Base-by-base conservation (phyloP, 2,113 vertebrate species). In the Cyanoliseus patagonus region DNA sequence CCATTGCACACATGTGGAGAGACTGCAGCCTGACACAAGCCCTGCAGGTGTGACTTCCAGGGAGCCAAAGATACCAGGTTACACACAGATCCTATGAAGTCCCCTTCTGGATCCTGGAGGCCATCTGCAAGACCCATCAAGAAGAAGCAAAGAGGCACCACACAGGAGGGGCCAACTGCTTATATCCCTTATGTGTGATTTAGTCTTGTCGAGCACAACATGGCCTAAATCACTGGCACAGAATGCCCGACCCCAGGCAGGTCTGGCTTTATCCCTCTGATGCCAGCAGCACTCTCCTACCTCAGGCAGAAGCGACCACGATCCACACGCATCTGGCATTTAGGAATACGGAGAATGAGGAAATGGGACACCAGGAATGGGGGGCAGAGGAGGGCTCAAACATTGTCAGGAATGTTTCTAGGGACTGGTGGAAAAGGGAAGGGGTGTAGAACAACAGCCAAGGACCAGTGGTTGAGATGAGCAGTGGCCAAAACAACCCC, bases 101-200 rank as follows among this genome's bases (percentile, higher is more conserved):
- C 27, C 35, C 8, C 0, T 5, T 1, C 25, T 69, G 37, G 3
- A 73, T 8, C 33, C 25, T 3, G 3, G 44, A 74, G 80, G 4
- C 33, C 3, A 1, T 24, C 18, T 4, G 17, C 30, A 33, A 15
- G 11, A 27, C 2, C 28, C 83, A 30, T 2, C 14, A 3, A 42
- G 67, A 25, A 55, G 49, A 2, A 69, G 77, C 35, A 53, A n/a
- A 0, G 2, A 46, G 47, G 41, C n/a, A 62, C n/a, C 1, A 1
- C 49, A 46, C 30, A 27, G 47, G 47, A 4, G 20, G n/a, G 53
- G 20, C n/a, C 24, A 49, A 7, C 55, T 8, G 7, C 28, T n/a
- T 8, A 1, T 0, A 19, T 11, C 83, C 3, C 17, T 0, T 5
- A 1, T 1, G 22, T 37, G 57, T 7, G 28, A 7, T 25, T n/a